Conservation (phyloP, 2,797 vertebrate genomes). For the Dipus sagitta region DNA sequence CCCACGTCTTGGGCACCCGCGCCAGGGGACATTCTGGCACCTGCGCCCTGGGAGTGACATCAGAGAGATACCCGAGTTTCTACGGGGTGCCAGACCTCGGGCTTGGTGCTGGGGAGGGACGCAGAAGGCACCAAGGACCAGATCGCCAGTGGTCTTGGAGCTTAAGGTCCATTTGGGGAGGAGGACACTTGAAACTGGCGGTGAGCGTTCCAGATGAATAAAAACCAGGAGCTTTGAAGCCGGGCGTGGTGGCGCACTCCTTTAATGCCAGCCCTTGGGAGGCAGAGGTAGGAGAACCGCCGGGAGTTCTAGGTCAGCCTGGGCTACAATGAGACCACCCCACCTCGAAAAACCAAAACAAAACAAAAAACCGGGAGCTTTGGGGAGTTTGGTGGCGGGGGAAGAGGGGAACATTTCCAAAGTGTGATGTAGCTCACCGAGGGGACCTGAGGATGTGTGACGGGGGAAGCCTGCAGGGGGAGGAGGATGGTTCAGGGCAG, state of each 20-base stretch:
- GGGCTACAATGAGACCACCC: no score
- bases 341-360: no score
- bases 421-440: background rate
- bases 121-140: fast-evolving
- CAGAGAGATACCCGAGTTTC: background rate
- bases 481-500: fast-evolving
- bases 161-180: background rate
- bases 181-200: background rate
- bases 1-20: background rate
- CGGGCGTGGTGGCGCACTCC: background rate
- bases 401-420: no score
- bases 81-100: no score
- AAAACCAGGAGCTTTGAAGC: background rate
- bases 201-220: background rate
- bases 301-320: no score
- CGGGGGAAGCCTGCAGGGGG: no score
- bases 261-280: no score
- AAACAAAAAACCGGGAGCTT: background rate
- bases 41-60: background rate
- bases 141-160: background rate
- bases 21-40: background rate
- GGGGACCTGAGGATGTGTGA: background rate
- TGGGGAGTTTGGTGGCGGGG: no score
- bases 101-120: no score
- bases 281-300: no score